Conservation (phyloP, 2,888 invertebrate species). For the Malthinus seriepunctatus region DNA sequence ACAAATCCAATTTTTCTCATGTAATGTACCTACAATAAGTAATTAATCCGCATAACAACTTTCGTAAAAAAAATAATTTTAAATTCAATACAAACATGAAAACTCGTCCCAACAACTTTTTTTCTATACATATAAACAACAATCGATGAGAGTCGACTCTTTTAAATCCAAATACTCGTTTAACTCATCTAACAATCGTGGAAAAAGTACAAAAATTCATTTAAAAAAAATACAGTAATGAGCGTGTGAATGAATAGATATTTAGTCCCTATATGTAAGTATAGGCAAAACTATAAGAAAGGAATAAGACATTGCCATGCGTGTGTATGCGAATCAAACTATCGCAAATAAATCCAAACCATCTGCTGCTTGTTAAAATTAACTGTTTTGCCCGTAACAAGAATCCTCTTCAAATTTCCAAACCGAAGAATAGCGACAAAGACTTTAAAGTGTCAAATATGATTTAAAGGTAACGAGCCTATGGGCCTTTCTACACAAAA, state of each 20-base stretch:
- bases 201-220: constrained; percentile 3
- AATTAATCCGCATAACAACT: no score
- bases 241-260: constrained; percentile 5
- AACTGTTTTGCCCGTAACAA: constrained; percentile 34
- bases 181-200: no score
- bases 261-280: background rate
- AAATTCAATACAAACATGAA: no score
- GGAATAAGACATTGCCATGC: constrained; percentile 22
- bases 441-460: constrained; percentile 47
- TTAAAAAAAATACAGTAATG: constrained; percentile 1
- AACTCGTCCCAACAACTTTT: no score
- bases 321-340: constrained; percentile 16
- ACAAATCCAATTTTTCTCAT: no score
- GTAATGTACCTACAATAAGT: no score
- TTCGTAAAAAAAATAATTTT: no score
- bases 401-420: constrained; percentile 42
- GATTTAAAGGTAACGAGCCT: constrained; percentile 43
- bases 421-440: constrained; percentile 38
- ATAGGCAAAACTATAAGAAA: constrained; percentile 19
- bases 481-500: constrained; percentile 34
- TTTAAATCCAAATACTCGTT: no score
- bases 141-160: no score
- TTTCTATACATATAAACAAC: no score
- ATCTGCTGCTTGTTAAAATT: constrained; percentile 33
- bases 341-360: constrained; percentile 29